phyloP scores from a whole-genome alignment of 2,797 vertebrate genomes.

The Thunnus albacares region DNA sequence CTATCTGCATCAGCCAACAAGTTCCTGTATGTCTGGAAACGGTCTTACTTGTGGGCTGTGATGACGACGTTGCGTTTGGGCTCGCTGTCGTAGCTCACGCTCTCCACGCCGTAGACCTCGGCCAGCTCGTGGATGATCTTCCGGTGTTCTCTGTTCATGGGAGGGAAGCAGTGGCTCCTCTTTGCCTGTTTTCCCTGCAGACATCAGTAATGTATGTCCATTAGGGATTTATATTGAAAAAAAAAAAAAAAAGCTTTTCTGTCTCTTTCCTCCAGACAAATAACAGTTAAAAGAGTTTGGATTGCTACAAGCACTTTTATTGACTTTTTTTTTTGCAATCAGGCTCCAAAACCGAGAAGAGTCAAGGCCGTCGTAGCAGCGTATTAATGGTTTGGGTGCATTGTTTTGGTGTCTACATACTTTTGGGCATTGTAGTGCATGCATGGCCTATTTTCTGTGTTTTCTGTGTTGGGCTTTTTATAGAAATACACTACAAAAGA shows the following conservation, averaged over 20 bases:
- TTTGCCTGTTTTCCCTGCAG: slow-evolving; percentile 93
- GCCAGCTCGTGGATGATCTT: slow-evolving; percentile 96
- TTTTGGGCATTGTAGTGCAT: neutral
- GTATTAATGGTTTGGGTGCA: neutral
- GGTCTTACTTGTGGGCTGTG: slow-evolving; percentile 87
- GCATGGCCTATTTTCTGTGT: slow-evolving; percentile 18
- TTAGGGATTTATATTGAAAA: neutral
- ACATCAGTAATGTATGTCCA: neutral
- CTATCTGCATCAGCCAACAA: no score
- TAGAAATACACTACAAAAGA: neutral
- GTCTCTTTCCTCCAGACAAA: neutral
- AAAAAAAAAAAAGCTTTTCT: no score
- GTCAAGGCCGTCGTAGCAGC: neutral
- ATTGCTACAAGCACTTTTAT: no score
- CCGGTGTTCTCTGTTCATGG: slow-evolving; percentile 97
- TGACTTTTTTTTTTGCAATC: no score
- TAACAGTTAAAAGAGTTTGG: no score
- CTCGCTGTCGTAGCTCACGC: slow-evolving; percentile 97
- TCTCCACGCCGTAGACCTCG: slow-evolving; percentile 94
- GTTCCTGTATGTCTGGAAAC: neutral
- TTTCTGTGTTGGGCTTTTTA: slow-evolving; percentile 16
- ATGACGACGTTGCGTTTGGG: slow-evolving; percentile 97
- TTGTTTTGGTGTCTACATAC: neutral
- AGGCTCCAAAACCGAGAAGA: no score
- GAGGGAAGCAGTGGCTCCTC: slow-evolving; percentile 94